Base-by-base conservation (phyloP, 2,888 invertebrate genomes). In the Rotaria socialis region DNA sequence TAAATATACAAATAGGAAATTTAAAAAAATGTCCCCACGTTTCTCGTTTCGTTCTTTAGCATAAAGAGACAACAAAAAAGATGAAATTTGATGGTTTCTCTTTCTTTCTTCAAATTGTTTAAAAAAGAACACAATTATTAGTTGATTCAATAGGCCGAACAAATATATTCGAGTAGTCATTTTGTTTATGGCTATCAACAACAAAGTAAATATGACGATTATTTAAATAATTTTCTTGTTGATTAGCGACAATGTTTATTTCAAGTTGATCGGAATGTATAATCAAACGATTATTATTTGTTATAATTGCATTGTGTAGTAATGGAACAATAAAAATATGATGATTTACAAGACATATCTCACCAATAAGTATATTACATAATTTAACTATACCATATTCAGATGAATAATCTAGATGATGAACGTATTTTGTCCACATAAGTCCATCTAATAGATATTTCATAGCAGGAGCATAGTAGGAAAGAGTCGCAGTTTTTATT, bases 231-330 rank as follows among this genome's bases (percentile, higher is more conserved):
- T 58, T 67, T 67, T 67, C 67, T 35, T 67, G 27, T 67, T 67
- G 67, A 27, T 67, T 35, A 67, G 35, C 67, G 14, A 35, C 6
- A 6, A 67, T 27, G 24, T 67, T 67, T 67, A 27, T 27, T 67
- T 67, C 67, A 11, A 67, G 16, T 67, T 67, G 67, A 67, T 67
- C 67, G 14, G 35, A 67, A 67, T 67, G 67, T 27, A 67, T 67
- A 16, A 67, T 27, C 27, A 67, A 67, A 67, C 16, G 67, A 67
- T 67, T 11, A 27, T 4, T 35, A 35, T n/a, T 16, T 27, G 67
- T 67, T 5, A 35, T 5, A 2, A 16, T 35, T 27, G 35, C 16
- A 27, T 67, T 27, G 10, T 67, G 67, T 27, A 35, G 67, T 67
- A 67, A 35, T 16, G 67, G 27, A 35, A 67, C 35, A 35, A 67